phyloP scores from a whole-genome alignment of 2,113 vertebrate genomes.

The Phoxinus phoxinus region DNA sequence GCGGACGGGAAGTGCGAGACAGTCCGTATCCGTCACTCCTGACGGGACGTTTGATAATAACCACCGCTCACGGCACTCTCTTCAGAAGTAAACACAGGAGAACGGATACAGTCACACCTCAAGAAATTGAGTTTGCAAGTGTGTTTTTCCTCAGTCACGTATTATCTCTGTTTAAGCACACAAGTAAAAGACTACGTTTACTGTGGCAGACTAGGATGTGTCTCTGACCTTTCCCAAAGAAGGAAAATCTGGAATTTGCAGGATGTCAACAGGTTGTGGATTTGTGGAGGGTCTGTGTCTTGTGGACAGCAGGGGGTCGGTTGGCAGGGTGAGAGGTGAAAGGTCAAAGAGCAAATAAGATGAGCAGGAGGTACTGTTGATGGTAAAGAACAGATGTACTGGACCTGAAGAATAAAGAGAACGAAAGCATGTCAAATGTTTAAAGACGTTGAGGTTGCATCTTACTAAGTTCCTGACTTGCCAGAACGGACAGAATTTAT shows the following conservation, averaged over 20 bases:
- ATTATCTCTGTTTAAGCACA: neutral
- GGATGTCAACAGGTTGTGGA: constrained; percentile 67
- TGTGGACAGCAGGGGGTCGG: constrained; percentile 35
- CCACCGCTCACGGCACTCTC: constrained; percentile 10
- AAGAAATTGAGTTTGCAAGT: constrained; percentile 20
- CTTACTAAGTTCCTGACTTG: neutral
- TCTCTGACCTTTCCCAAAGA: constrained; percentile 71
- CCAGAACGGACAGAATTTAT: neutral
- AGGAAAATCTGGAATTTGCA: constrained; percentile 66
- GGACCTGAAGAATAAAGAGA: constrained; percentile 63
- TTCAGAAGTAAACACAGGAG: constrained; percentile 19
- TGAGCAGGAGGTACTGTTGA: constrained; percentile 62
- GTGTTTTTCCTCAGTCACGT: neutral
- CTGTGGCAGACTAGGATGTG: neutral
- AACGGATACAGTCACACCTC: constrained; percentile 34
- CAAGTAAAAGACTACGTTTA: neutral
- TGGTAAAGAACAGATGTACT: constrained; percentile 68
- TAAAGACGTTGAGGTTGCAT: neutral
- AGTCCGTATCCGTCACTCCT: constrained; percentile 56
- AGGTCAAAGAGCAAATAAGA: constrained; percentile 53
- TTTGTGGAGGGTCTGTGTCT: constrained; percentile 65
- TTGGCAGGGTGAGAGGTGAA: constrained; percentile 57
- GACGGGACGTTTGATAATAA: constrained; percentile 53
- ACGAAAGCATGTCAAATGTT: constrained; percentile 38
- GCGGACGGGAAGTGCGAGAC: constrained; percentile 24